These are phyloP conservation scores for Latrodectus hesperus DNA, from an alignment of 2,888 invertebrate genomes.

Conservation along the genomic window DNA sequence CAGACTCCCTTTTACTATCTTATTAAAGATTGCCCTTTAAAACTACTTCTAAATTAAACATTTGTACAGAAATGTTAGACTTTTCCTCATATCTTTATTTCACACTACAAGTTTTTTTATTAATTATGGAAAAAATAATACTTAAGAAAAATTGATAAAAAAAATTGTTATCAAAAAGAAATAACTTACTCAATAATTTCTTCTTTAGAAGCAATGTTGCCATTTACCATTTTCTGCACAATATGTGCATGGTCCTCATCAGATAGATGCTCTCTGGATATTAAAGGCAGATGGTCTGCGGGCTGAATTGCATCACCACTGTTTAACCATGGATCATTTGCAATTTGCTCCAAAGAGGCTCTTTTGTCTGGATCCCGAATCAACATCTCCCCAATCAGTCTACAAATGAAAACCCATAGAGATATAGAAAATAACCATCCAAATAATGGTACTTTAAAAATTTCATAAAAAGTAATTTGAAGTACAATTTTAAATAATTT, in stretches of 20 bases:
- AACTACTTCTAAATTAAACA: no score
- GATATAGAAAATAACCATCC: neutral
- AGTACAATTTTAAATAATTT: no score
- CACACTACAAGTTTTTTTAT: no score
- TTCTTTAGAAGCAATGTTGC: conserved; percentile 94
- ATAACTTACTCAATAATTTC: conserved; percentile 88
- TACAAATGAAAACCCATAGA: conserved; percentile 73
- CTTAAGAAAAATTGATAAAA: neutral
- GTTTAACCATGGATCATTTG: conserved; percentile 85
- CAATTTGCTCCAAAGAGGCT: conserved; percentile 90
- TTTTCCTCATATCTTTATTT: no score
- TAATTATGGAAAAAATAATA: no score
- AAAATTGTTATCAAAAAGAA: neutral
- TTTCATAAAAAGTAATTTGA: no score
- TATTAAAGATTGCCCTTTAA: no score
- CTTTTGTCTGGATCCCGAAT: conserved; percentile 94
- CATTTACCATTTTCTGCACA: conserved; percentile 96
- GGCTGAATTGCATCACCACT: conserved; percentile 75
- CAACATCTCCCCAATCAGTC: conserved; percentile 93
- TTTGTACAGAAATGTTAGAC: no score
- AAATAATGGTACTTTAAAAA: no score
- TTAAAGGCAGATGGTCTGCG: conserved; percentile 84
- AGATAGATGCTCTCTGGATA: conserved; percentile 90
- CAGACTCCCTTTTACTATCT: no score
- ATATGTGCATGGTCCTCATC: conserved; percentile 94